Conservation (phyloP, 2,888 invertebrate genomes). For the Papilio demoleus region DNA sequence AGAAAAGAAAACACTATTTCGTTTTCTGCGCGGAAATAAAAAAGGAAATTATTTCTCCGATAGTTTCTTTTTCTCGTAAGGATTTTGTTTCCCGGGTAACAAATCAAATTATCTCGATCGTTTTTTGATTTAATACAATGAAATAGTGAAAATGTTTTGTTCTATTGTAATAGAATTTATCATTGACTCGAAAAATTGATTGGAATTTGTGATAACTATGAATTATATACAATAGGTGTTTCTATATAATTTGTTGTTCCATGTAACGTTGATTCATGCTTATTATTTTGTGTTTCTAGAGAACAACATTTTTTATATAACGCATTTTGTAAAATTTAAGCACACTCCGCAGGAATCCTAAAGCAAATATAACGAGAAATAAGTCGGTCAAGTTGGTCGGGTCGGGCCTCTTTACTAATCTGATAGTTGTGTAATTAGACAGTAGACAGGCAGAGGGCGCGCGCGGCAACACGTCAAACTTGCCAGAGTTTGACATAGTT, state of each 20-base stretch:
- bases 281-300: no score
- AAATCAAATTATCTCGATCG: conserved; percentile 15
- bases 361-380: conserved; percentile 14
- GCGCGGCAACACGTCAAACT: conserved; percentile 8
- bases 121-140: conserved; percentile 8
- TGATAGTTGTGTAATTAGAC: conserved; percentile 16
- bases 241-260: no score
- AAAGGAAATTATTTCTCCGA: conserved; percentile 18
- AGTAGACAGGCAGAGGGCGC: not conserved
- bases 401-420: conserved; percentile 13
- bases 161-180: not conserved
- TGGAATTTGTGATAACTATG: no score
- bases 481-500: conserved; percentile 19
- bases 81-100: not conserved
- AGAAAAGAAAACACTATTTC: not conserved
- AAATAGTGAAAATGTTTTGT: not conserved
- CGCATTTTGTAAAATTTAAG: not conserved
- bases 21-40: conserved; percentile 17
- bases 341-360: not conserved
- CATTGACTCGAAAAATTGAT: not conserved
- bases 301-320: no score
- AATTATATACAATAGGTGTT: no score
- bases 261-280: no score
- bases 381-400: not conserved
- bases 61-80: not conserved